Base-by-base conservation (phyloP, 2,888 invertebrate genomes). In the Lomographa bimaculata region DNA sequence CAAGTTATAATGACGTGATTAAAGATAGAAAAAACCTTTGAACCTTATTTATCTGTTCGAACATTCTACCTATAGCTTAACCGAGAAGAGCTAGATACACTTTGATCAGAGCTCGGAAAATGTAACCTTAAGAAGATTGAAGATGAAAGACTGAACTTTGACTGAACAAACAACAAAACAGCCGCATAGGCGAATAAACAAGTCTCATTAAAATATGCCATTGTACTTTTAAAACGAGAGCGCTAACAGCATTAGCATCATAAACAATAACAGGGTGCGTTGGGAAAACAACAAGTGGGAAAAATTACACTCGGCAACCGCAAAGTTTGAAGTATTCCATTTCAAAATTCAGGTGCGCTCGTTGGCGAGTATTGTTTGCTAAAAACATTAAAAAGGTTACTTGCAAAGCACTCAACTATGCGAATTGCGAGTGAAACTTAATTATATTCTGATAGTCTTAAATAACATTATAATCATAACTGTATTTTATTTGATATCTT, bases 401-500 rank as follows among this genome's bases (percentile, higher is more conserved):
- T 52, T 39, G 46, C 30, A 56, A 54, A 64, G 56, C 64, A 57
- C 54, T 64, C 60, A 61, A 64, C n/a, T n/a, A n/a, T n/a, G 62
- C 57, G 60, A 60, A 60, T 63, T 65, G 58, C 55, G 50, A 60
- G 56, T 57, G 64, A 54, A 67, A 71, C 59, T 62, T 58, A 69
- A 71, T 70, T 66, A n/a, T n/a, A n/a, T n/a, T n/a, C n/a, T n/a
- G n/a, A n/a, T n/a, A n/a, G n/a, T n/a, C n/a, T n/a, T n/a, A n/a
- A n/a, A n/a, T n/a, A n/a, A n/a, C n/a, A n/a, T n/a, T n/a, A n/a
- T n/a, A n/a, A n/a, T n/a, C n/a, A n/a, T n/a, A n/a, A n/a, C n/a
- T n/a, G n/a, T n/a, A n/a, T n/a, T n/a, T n/a, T n/a, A n/a, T n/a
- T n/a, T n/a, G n/a, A n/a, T n/a, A n/a, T n/a, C n/a, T n/a, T n/a